Evolutionary conservation across 2,113 vertebrate species (phyloP), one percentile per base, ranked within the genome.

Genomic region (Nanger granti): DNA sequence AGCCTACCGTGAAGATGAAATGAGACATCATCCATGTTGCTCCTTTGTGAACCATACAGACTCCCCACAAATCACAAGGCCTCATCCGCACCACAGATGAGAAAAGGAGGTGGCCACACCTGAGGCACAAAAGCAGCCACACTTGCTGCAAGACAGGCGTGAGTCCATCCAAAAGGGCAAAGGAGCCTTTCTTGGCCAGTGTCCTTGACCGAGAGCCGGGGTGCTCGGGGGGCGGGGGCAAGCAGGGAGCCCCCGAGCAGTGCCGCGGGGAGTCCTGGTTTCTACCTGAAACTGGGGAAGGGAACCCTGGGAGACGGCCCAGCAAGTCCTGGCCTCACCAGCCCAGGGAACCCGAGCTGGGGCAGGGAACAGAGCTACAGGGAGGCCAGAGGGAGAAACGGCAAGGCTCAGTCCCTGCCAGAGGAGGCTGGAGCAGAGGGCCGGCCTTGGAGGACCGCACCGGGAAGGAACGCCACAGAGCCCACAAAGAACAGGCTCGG

Each of bases 381-480:
- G 55, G 26, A n/a, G 13, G 11, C 13, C 6, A 8, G 10, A 73
- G 8, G n/a, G 31, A 57, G 20, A 76, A 34, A n/a, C n/a, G 37
- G 29, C 29, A 29, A 17, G 26, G n/a, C 15, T 9, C 18, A 1
- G 29, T 14, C 26, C 0, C 37, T 1, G 7, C 18, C 62, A 73
- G 66, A 64, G 5, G 79, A 31, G 0, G 8, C 1, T 12, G 20
- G 31, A n/a, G 76, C 84, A 15, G 31, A 59, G 47, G 6, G 2
- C 28, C 0, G 1, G 37, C 49, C 37, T 17, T 2, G 31, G 24
- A 64, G 47, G 4, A 2, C 17, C 0, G 3, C 3, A 1, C 13
- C 73, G 11, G 8, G 29, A 84, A 34, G 6, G 7, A 9, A 29
- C 12, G 55, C 0, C 4, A 49, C 41, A 10, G 0, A 0, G 15